Base-by-base conservation (phyloP, 2,113 vertebrate species). In the Tragelaphus buxtoni region DNA sequence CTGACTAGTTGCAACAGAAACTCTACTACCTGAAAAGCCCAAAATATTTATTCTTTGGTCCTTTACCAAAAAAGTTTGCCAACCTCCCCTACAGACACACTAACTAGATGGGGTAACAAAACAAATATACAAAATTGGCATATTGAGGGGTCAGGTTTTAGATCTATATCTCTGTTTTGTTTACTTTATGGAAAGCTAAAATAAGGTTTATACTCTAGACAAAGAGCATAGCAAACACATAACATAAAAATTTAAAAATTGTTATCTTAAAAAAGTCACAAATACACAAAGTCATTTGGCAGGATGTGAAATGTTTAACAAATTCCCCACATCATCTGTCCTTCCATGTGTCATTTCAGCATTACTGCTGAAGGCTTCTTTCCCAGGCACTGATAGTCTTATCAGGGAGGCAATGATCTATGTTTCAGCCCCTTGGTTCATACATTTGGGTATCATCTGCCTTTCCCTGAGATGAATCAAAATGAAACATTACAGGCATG, bases 391-490 rank as follows among this genome's bases (percentile, higher is more conserved):
- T 42, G 60, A 45, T 28, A 13, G 26, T 81, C 58, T 77, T 93
- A 69, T 80, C 79, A 83, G 58, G 35, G 49, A 80, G 28, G 86
- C 83, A 80, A 3, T 61, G 86, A 89, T 83, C 28, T 74, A 84
- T 45, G 39, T 39, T 42, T 47, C 28, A 58, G 18, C 42, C 87
- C 45, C 39, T 49, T 35, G 79, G 63, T 92, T 96, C 94, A 61
- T 60, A 28, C 20, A 1, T 79, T 82, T 56, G 77, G 83, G 86
- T 69, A 76, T 88, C 74, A 42, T 88, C 65, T 61, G 76, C 49
- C 88, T 95, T 65, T 18, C 92, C 81, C 88, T 45, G 61, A 65
- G 87, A 96, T 88, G 76, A 95, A 79, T 95, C 88, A 94, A 88
- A 94, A 92, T 91, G 93, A 96, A 96, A 58, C 45, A 49, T 85